Conservation (phyloP, 2,113 vertebrate species). For the Chaetodon trifascialis region DNA sequence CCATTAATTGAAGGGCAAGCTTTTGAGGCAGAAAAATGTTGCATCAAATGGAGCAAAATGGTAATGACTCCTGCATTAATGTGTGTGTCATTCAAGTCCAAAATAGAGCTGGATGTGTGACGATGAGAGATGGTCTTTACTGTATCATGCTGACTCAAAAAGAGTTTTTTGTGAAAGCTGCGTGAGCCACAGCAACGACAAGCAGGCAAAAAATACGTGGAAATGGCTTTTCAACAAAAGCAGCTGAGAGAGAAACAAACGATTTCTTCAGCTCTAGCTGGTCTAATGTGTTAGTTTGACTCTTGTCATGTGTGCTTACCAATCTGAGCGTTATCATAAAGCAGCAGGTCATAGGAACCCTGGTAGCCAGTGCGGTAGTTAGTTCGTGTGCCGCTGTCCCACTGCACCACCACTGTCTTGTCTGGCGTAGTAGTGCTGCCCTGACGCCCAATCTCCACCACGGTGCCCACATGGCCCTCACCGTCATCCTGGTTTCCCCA, state of each 20-base stretch:
- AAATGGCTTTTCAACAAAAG: background rate
- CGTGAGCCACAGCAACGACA: background rate
- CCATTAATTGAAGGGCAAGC: slow-evolving; percentile 68
- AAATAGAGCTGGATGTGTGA: slow-evolving; percentile 51
- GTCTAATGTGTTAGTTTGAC: background rate
- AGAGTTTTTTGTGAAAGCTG: background rate
- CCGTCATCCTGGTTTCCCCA: slow-evolving; percentile 96
- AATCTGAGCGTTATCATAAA: slow-evolving; percentile 98
- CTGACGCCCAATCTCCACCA: slow-evolving; percentile 96
- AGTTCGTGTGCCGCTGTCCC: slow-evolving; percentile 97
- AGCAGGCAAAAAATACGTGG: background rate
- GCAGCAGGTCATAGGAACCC: slow-evolving; percentile 93
- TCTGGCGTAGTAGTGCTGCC: slow-evolving; percentile 97
- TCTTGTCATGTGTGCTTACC: slow-evolving; percentile 80
- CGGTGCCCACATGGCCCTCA: slow-evolving; percentile 96
- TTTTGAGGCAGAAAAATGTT: slow-evolving; percentile 72
- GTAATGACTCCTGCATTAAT: slow-evolving; percentile 64
- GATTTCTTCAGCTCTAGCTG: background rate
- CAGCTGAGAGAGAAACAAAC: background rate
- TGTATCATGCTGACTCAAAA: slow-evolving; percentile 14
- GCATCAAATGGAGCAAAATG: slow-evolving; percentile 72
- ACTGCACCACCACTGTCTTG: slow-evolving; percentile 98
- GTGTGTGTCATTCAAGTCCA: slow-evolving; percentile 53
- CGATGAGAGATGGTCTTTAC: slow-evolving; percentile 24
- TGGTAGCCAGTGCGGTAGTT: slow-evolving; percentile 98